Evolutionary conservation across 2,113 vertebrate species (phyloP).

Genomic region (Oryzias javanicus): DNA sequence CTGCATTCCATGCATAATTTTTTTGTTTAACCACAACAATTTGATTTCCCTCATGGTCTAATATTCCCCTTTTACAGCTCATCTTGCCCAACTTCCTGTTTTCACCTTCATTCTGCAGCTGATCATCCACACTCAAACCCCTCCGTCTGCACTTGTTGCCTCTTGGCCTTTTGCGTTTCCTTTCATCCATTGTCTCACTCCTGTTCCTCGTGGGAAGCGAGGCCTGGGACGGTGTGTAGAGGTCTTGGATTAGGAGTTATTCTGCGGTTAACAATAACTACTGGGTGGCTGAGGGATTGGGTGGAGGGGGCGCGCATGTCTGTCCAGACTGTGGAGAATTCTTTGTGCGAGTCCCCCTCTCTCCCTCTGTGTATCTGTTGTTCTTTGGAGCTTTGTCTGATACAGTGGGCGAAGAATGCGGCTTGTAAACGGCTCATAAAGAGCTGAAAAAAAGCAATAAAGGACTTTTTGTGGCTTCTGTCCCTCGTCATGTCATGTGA

Average conservation of each 20-base stretch:
- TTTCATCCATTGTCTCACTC: slow-evolving; percentile 26
- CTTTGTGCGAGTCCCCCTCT: slow-evolving; percentile 41
- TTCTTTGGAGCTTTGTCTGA: slow-evolving; percentile 54
- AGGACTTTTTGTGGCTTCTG: slow-evolving; percentile 9
- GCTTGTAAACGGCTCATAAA: slow-evolving; percentile 32
- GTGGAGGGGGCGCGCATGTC: background rate
- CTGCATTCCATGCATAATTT: too few species aligned
- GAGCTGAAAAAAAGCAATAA: slow-evolving; percentile 41
- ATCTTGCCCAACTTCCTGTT: slow-evolving; percentile 49
- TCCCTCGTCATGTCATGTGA: slow-evolving; percentile 44
- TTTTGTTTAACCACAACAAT: too few species aligned
- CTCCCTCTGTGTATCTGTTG: slow-evolving; percentile 2
- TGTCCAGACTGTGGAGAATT: slow-evolving; percentile 29
- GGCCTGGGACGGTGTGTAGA: slow-evolving; percentile 32
- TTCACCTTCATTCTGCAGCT: slow-evolving; percentile 41
- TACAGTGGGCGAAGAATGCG: slow-evolving; percentile 57
- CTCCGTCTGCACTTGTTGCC: slow-evolving; percentile 27
- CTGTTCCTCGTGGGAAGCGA: slow-evolving; percentile 23
- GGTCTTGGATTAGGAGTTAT: slow-evolving; percentile 39
- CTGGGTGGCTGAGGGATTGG: slow-evolving; percentile 25
- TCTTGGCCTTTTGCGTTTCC: slow-evolving; percentile 37
- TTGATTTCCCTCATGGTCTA: background rate
- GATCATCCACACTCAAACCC: slow-evolving; percentile 36
- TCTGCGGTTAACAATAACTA: slow-evolving; percentile 42
- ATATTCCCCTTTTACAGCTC: slow-evolving; percentile 37